These are phyloP conservation scores for Thunnus maccoyii DNA, from an alignment of 2,113 vertebrate species.

Conservation along the genomic window DNA sequence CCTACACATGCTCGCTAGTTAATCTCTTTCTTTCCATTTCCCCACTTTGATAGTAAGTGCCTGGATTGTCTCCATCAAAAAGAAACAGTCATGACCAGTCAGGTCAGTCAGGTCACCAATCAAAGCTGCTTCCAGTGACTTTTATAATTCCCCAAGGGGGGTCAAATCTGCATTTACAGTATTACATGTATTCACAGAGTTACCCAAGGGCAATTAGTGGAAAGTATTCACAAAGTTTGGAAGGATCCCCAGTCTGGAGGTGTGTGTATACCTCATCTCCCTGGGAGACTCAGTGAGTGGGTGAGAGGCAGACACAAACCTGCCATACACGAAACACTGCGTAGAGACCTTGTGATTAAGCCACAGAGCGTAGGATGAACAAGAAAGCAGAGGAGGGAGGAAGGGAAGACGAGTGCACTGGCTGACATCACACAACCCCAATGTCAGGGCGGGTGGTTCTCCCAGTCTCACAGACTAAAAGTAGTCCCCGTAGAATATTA, in stretches of 20 bases:
- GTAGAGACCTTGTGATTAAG: slow-evolving; percentile 67
- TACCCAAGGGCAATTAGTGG: slow-evolving; percentile 37
- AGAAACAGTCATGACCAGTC: background rate
- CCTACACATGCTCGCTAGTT: background rate
- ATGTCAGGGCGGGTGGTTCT: slow-evolving; percentile 14
- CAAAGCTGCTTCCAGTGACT: slow-evolving; percentile 10
- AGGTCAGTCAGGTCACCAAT: background rate
- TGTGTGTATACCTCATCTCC: slow-evolving; percentile 53
- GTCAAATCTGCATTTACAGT: slow-evolving; percentile 10
- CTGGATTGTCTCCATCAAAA: slow-evolving; percentile 18
- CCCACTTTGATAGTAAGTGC: background rate
- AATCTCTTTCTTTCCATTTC: background rate
- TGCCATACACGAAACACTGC: slow-evolving; percentile 41
- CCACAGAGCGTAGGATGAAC: slow-evolving; percentile 56
- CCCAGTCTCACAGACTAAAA: slow-evolving; percentile 1
- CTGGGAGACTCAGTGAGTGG: slow-evolving; percentile 63
- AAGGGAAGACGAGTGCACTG: slow-evolving; percentile 25
- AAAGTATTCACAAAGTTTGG: slow-evolving; percentile 54
- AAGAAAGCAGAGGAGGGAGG: slow-evolving; percentile 48
- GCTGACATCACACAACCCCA: slow-evolving; percentile 42
- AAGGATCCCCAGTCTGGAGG: slow-evolving; percentile 58
- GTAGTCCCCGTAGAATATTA: background rate
- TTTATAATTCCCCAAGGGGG: slow-evolving; percentile 18
- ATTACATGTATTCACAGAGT: too few species aligned
- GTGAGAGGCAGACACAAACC: slow-evolving; percentile 65